These are phyloP conservation scores for Cosmorhoe ocellata DNA, from an alignment of 2,888 invertebrate species.

Conservation along the genomic window DNA sequence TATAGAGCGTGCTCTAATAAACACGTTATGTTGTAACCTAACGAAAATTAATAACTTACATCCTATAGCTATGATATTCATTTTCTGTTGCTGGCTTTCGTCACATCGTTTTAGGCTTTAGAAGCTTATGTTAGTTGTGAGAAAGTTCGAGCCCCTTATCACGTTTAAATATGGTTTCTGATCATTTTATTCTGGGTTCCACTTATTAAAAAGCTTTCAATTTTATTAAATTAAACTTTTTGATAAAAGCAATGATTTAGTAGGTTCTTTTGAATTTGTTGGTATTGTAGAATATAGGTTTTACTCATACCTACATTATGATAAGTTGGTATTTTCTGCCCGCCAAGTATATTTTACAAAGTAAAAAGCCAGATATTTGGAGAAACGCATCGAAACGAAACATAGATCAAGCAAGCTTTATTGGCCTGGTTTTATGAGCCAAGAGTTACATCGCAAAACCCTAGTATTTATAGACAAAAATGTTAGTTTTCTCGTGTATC, in stretches of 20 bases:
- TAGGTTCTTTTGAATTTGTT: no score
- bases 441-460: constrained; percentile 47
- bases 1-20: constrained; percentile 72
- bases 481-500: constrained; percentile 58
- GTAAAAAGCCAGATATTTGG: constrained; percentile 10
- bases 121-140: constrained; percentile 38
- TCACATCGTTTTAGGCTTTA: constrained; percentile 51
- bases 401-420: constrained; percentile 28
- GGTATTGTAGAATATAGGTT: no score
- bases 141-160: no score
- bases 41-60: constrained; percentile 75
- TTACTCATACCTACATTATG: no score
- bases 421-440: constrained; percentile 46
- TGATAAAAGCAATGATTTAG: no score
- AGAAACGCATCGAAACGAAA: constrained; percentile 24
- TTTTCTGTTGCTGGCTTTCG: constrained; percentile 59
- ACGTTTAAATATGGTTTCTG: no score
- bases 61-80: constrained; percentile 62
- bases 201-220: neutral
- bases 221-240: no score
- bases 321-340: no score
- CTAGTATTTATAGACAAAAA: constrained; percentile 45
- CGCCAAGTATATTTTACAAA: no score
- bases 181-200: no score
- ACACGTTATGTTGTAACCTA: constrained; percentile 70